phyloP scores from a whole-genome alignment of 2,113 vertebrate species.

The Oxyura jamaicensis region DNA sequence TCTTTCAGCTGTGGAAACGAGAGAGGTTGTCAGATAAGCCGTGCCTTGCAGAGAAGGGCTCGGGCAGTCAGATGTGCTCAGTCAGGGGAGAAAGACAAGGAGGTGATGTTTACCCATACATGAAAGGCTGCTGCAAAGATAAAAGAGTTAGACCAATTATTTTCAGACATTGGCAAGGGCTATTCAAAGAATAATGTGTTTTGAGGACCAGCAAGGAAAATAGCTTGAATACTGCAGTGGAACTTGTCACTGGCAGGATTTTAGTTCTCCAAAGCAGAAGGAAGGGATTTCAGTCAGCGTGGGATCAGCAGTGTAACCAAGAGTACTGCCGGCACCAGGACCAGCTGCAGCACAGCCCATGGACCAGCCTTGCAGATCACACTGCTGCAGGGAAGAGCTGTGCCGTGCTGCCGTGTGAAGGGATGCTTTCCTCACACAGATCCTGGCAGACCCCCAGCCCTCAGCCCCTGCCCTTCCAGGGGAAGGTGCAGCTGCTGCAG shows the following conservation, averaged over 20 bases:
- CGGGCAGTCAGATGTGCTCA: neutral
- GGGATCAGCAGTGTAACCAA: neutral
- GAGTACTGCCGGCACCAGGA: neutral
- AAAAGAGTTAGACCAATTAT: conserved; percentile 9
- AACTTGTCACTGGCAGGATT: neutral
- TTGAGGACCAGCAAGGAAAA: neutral
- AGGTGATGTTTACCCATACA: neutral
- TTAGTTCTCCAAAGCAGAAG: neutral
- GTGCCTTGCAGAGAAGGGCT: neutral
- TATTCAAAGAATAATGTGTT: neutral
- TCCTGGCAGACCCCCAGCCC: neutral
- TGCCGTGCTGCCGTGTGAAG: neutral
- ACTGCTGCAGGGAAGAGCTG: neutral
- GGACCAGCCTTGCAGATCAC: neutral
- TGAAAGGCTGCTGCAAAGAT: neutral
- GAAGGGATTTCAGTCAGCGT: neutral
- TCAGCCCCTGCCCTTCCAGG: neutral
- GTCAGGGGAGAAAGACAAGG: neutral
- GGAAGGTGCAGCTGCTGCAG: neutral
- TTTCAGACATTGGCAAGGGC: neutral
- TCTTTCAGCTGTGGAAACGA: neutral
- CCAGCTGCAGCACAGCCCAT: neutral
- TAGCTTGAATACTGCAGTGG: neutral
- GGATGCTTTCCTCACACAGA: neutral
- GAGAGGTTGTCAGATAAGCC: neutral